Evolutionary conservation across 2,797 vertebrate genomes (phyloP), one percentile per base, ranked within the genome.

Genomic region (Xenopus petersii): DNA sequence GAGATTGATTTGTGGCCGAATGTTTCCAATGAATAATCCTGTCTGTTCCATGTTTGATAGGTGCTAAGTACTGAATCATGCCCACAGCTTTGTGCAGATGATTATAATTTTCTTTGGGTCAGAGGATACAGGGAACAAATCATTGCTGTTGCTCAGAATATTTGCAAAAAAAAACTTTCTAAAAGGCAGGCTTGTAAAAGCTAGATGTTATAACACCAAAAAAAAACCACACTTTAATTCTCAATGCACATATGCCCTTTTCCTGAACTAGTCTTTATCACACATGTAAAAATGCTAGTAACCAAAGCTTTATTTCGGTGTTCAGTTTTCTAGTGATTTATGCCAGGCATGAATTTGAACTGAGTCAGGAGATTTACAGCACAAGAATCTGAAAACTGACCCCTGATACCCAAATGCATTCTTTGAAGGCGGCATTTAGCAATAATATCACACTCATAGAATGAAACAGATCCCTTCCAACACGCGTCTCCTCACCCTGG

Each of bases 301-400:
- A 67, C 83, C 67, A 82, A 85, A 82, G 46, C 75, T 85, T 81
- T 64, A 79, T 12, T 60, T 36, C 71, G 80, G 72, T 71, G 80
- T 74, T 85, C 79, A 71, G 77, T 81, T 89, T 85, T 75, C 76
- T 81, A 67, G 51, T 88, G 88, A 88, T 83, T 81, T 85, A 85
- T 85, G 83, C 84, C 82, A 87, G 81, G 80, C 84, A 87, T 64
- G 79, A 83, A 81, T 73, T 75, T 84, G 83, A 89, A 87, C 86
- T 83, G 81, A 81, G 77, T 59, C 66, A 76, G 80, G 75, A 80
- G 75, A 87, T 87, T 88, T 88, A 87, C 74, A 81, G 75, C 81
- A 82, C 80, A 84, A 80, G 83, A 89, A 90, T 80, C 65, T 84
- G 83, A 88, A 89, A 90, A 79, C 65, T 84, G 83, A 88, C 64